Conservation (phyloP, 1,140 invertebrate species). For the Sitobion miscanthi region DNA sequence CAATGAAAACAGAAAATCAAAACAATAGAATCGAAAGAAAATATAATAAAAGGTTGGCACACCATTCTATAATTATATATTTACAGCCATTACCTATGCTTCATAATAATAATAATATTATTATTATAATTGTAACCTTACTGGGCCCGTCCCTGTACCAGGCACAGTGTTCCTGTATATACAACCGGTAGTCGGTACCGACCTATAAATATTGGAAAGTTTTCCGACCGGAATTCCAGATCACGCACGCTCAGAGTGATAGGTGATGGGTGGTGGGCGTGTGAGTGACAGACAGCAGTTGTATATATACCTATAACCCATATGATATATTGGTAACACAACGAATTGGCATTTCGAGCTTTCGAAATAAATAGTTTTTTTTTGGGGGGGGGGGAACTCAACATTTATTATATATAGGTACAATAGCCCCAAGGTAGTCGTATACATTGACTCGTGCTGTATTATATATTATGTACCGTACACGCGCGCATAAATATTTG, state of each 20-base stretch:
- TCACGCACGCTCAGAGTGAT: background rate
- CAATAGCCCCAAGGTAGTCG: slow-evolving; percentile 43
- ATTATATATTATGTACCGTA: background rate
- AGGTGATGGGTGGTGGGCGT: background rate
- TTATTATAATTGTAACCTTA: background rate
- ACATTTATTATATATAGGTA: background rate
- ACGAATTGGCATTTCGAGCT: background rate
- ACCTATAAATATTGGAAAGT: background rate
- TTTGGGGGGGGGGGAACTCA: background rate
- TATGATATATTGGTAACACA: background rate
- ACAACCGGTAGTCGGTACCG: background rate
- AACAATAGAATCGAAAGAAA: background rate
- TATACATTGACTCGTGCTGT: background rate
- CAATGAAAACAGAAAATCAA: background rate
- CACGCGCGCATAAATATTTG: slow-evolving; percentile 25
- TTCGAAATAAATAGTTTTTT: background rate
- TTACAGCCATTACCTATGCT: background rate
- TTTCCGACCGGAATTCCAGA: background rate
- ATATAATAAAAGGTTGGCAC: background rate
- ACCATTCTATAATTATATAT: background rate
- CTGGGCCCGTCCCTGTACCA: background rate
- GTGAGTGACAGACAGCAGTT: background rate
- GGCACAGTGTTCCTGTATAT: background rate
- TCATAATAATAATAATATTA: too few relatives aligned
- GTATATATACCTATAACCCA: background rate